Conservation (phyloP, 2,888 invertebrate genomes). For the Troglohyphantes excavatus region DNA sequence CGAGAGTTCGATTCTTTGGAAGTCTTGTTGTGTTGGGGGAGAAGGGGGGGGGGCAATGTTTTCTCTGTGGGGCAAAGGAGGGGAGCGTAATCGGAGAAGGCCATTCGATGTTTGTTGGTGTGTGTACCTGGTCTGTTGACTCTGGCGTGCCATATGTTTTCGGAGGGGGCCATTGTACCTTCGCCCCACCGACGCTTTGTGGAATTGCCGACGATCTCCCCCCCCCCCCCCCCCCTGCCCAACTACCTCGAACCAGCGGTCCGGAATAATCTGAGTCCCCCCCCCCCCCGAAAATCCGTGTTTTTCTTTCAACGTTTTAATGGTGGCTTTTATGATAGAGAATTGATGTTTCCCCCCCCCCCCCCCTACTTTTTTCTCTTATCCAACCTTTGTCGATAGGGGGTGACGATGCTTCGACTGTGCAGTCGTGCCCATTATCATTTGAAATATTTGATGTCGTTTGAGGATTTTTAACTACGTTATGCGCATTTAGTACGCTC, state of each 20-base stretch:
- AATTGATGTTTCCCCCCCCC: constrained; percentile 30
- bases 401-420: too few species aligned
- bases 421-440: too few species aligned
- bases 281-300: constrained; percentile 35
- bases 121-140: constrained; percentile 57
- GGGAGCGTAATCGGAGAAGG: constrained; percentile 6
- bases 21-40: too few species aligned
- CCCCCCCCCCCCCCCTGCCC: neutral
- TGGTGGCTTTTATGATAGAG: constrained; percentile 40
- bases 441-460: too few species aligned
- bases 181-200: constrained; percentile 43
- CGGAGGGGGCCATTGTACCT: constrained; percentile 57
- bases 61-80: neutral
- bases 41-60: too few species aligned
- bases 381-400: too few species aligned
- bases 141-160: constrained; percentile 71
- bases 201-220: constrained; percentile 37
- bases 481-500: too few species aligned
- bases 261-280: neutral
- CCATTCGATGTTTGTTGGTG: constrained; percentile 1
- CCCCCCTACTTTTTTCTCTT: neutral
- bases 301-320: constrained; percentile 64
- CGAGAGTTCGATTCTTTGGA: too few species aligned
- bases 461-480: too few species aligned
- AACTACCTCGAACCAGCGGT: constrained; percentile 31